These are phyloP conservation scores for Zophobas atratus DNA, from an alignment of 1,140 invertebrate genomes.

Conservation along the genomic window DNA sequence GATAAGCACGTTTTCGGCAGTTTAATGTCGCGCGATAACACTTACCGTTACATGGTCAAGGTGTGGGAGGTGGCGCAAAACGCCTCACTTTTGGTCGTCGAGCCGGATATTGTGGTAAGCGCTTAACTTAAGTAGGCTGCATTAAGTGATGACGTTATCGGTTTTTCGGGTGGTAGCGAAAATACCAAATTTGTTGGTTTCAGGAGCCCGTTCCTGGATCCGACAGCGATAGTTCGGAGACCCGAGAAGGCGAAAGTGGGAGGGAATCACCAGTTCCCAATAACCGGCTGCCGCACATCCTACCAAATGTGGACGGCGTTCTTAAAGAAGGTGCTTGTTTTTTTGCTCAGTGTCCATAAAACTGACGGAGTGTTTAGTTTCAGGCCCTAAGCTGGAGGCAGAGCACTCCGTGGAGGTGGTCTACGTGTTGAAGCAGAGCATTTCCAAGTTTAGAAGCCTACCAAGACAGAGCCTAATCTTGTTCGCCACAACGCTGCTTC, in stretches of 20 bases:
- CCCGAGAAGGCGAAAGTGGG: constrained; percentile 61
- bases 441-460: constrained; percentile 58
- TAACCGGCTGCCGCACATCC: constrained; percentile 22
- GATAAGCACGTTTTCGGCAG: constrained; percentile 91
- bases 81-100: constrained; percentile 52
- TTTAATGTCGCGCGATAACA: constrained; percentile 88
- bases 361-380: neutral
- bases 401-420: constrained; percentile 21
- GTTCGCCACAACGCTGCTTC: constrained; percentile 67
- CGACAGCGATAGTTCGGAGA: constrained; percentile 56
- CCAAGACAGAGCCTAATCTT: constrained; percentile 66
- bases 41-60: constrained; percentile 83
- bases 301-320: constrained; percentile 7
- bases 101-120: constrained; percentile 61
- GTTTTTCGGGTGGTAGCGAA: too few species aligned
- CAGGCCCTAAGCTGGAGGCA: constrained; percentile 21
- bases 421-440: constrained; percentile 54
- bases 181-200: neutral
- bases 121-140: neutral
- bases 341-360: neutral
- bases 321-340: neutral
- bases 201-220: constrained; percentile 60
- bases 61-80: constrained; percentile 65
- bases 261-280: constrained; percentile 55
- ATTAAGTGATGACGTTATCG: too few species aligned